A percentile compares a stretch with the other conserved stretches of the same genome.
These are phyloP conservation scores for Drosophila meridiana DNA, from an alignment of 2,888 invertebrate species.

Conservation along the genomic window DNA sequence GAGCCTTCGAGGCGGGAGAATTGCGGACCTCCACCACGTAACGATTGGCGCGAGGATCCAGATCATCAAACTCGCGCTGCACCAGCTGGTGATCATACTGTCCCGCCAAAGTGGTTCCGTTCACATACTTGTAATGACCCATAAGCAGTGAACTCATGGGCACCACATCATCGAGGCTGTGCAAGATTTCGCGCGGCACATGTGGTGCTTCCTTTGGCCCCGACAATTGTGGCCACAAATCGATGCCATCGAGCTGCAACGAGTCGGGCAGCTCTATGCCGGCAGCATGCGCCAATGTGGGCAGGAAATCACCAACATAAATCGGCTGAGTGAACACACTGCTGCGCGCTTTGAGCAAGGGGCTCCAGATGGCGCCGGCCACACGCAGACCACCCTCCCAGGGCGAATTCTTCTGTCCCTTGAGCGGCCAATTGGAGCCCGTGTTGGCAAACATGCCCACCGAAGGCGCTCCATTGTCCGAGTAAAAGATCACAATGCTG, in stretches of 20 bases:
- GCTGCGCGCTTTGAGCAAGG: slow-evolving; percentile 85
- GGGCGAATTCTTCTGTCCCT: slow-evolving; percentile 91
- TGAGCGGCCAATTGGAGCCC: slow-evolving; percentile 92
- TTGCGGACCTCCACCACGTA: slow-evolving; percentile 71
- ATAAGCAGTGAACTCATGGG: slow-evolving; percentile 72
- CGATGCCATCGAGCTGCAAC: slow-evolving; percentile 88
- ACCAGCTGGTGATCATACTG: slow-evolving; percentile 70
- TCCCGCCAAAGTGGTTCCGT: slow-evolving; percentile 79
- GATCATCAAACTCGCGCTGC: slow-evolving; percentile 63
- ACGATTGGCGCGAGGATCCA: slow-evolving; percentile 71
- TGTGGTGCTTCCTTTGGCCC: slow-evolving; percentile 30
- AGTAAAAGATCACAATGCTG: slow-evolving; percentile 93
- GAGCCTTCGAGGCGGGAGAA: slow-evolving; percentile 60
- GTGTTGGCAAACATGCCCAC: slow-evolving; percentile 89
- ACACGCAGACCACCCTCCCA: slow-evolving; percentile 95
- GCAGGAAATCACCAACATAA: slow-evolving; percentile 94
- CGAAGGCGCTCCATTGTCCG: slow-evolving; percentile 95
- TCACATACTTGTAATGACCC: slow-evolving; percentile 81
- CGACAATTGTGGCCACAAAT: slow-evolving; percentile 89
- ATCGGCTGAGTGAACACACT: slow-evolving; percentile 88
- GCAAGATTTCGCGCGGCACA: slow-evolving; percentile 88
- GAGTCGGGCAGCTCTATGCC: slow-evolving; percentile 62
- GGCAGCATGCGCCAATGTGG: slow-evolving; percentile 87
- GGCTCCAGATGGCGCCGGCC: slow-evolving; percentile 91
- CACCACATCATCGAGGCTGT: slow-evolving; percentile 89